Evolutionary conservation across 2,888 invertebrate genomes (phyloP).

Genomic region (Synanthedon vespiformis): DNA sequence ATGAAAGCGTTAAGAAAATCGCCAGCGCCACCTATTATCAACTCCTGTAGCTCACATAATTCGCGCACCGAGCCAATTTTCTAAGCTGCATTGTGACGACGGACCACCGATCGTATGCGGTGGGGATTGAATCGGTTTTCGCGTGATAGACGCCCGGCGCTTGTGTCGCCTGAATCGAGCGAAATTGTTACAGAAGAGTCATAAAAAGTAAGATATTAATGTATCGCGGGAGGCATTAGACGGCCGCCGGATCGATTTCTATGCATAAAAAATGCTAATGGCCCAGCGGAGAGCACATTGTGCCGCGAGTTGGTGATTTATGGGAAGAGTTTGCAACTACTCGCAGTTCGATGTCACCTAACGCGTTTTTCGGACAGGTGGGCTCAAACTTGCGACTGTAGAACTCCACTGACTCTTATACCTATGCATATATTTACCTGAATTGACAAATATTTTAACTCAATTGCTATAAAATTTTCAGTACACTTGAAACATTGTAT

Average conservation of each 20-base stretch:
- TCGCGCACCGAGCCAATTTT: slow-evolving; percentile 16
- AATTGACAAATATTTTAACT: too few relatives aligned
- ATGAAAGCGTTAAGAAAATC: slow-evolving; percentile 63
- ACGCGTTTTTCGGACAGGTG: slow-evolving; percentile 39
- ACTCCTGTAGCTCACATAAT: slow-evolving; percentile 43
- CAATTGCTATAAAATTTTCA: too few relatives aligned
- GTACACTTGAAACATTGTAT: too few relatives aligned
- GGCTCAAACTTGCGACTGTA: not conserved
- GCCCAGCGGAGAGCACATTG: slow-evolving; percentile 50
- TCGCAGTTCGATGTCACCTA: slow-evolving; percentile 34
- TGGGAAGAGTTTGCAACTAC: slow-evolving; percentile 46
- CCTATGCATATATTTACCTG: too few relatives aligned
- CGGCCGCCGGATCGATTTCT: slow-evolving; percentile 65
- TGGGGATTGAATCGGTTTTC: not conserved
- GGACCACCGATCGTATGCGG: not conserved
- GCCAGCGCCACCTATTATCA: slow-evolving; percentile 67
- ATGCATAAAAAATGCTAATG: slow-evolving; percentile 71
- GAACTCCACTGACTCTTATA: too few relatives aligned
- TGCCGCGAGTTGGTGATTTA: slow-evolving; percentile 56
- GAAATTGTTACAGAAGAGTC: slow-evolving; percentile 65
- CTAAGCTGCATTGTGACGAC: not conserved
- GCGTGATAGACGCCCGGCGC: slow-evolving; percentile 5
- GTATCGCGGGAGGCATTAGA: slow-evolving; percentile 71
- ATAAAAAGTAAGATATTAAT: slow-evolving; percentile 72
- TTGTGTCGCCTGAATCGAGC: slow-evolving; percentile 31